Percentiles rank a stretch among this genome's conserved stretches.
These are phyloP conservation scores for Gephyroberyx darwinii DNA, from an alignment of 2,797 vertebrate species.

Conservation along the genomic window DNA sequence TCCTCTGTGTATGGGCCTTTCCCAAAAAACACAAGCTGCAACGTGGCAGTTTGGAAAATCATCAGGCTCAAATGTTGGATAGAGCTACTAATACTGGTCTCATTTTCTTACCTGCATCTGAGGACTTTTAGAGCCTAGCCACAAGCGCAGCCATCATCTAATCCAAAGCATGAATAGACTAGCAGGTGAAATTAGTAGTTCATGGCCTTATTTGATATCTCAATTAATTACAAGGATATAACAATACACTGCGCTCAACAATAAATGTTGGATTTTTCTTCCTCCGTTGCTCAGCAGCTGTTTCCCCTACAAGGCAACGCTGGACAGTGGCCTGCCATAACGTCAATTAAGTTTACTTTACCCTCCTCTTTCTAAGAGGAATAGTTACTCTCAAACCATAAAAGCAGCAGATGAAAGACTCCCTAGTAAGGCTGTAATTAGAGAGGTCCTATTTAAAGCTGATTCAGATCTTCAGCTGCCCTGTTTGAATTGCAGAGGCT, in stretches of 20 bases:
- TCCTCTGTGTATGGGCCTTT: slow-evolving; percentile 49
- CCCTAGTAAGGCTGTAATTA: slow-evolving; percentile 55
- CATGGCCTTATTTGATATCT: too few relatives aligned
- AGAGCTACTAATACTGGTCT: not conserved
- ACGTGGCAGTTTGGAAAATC: slow-evolving; percentile 76
- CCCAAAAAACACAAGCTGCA: slow-evolving; percentile 50
- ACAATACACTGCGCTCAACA: too few relatives aligned
- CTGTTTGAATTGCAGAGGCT: slow-evolving; percentile 5
- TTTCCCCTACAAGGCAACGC: not conserved
- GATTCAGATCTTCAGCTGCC: slow-evolving; percentile 14
- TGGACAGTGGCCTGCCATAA: slow-evolving; percentile 11
- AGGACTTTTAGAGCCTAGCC: not conserved
- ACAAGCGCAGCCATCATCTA: not conserved
- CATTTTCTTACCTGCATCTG: not conserved
- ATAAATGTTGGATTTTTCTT: not conserved
- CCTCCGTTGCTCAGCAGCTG: not conserved
- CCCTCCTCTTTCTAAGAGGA: slow-evolving; percentile 38
- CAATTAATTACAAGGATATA: not conserved
- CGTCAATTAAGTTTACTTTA: slow-evolving; percentile 11
- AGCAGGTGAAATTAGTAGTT: not conserved
- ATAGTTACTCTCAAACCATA: slow-evolving; percentile 36
- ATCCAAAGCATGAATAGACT: slow-evolving; percentile 5
- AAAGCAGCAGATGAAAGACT: slow-evolving; percentile 58
- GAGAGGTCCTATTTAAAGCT: slow-evolving; percentile 20
- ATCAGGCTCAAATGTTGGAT: slow-evolving; percentile 13